Percentiles rank a stretch among this genome's conserved stretches.
phyloP scores from a whole-genome alignment of 2,888 invertebrate species.

The Aricia artaxerxes region DNA sequence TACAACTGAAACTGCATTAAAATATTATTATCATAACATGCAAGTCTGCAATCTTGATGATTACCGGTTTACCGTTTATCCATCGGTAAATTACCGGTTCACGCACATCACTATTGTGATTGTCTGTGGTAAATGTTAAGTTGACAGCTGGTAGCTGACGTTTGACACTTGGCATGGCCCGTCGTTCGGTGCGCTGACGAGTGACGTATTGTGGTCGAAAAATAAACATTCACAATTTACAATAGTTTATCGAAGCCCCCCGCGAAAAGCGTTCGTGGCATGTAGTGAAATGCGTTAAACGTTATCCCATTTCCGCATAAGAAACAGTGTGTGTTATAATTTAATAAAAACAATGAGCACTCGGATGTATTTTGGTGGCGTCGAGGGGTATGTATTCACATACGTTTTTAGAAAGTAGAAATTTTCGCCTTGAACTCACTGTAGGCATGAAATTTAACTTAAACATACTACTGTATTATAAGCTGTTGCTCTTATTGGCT shows the following conservation, averaged over 20 bases:
- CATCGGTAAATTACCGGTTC: not conserved
- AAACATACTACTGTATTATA: not conserved
- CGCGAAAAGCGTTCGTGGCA: conserved; percentile 48
- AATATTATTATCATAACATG: no score
- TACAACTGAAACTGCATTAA: no score
- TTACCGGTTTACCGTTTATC: not conserved
- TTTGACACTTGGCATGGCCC: not conserved
- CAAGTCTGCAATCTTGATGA: not conserved
- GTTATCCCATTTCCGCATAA: conserved; percentile 43
- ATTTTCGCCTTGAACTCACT: conserved; percentile 67
- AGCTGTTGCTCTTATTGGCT: not conserved
- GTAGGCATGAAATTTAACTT: conserved; percentile 49
- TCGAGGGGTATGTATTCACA: conserved; percentile 65
- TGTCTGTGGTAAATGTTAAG: not conserved
- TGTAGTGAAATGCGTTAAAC: conserved; percentile 42
- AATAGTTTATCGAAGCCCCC: conserved; percentile 29
- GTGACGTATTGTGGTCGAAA: conserved; percentile 10
- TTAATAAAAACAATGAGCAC: conserved; percentile 45
- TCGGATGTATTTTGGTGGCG: conserved; percentile 65
- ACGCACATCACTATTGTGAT: not conserved
- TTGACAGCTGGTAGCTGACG: conserved; percentile 24
- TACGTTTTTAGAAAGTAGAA: conserved; percentile 62
- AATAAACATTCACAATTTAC: conserved; percentile 23
- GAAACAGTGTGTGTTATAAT: conserved; percentile 39
- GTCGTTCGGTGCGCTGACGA: not conserved